Conservation (phyloP, 2,797 vertebrate species). For the Benthosema pterotum region DNA sequence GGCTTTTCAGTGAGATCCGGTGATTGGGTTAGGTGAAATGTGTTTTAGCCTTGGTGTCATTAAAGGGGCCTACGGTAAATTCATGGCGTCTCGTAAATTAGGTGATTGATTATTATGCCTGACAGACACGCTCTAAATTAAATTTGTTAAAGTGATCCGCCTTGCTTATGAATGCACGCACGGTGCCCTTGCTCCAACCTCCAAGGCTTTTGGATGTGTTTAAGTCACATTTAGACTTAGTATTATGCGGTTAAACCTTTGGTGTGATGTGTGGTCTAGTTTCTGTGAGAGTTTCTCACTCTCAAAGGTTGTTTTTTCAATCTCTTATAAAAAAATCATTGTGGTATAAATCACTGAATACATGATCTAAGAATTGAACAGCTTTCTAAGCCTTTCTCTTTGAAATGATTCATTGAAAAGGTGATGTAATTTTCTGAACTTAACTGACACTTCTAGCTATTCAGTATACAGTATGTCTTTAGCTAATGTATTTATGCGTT, state of each 20-base stretch:
- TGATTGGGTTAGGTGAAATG: slow-evolving; percentile 61
- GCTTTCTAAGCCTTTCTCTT: too few relatives aligned
- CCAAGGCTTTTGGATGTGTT: slow-evolving; percentile 13
- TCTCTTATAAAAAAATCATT: too few relatives aligned
- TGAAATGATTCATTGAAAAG: too few relatives aligned
- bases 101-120: slow-evolving; percentile 36
- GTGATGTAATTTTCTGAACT: too few relatives aligned
- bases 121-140: slow-evolving; percentile 52
- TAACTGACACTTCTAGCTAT: too few relatives aligned
- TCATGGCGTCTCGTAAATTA: slow-evolving; percentile 35
- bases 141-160: slow-evolving; percentile 54
- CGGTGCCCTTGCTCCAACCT: slow-evolving; percentile 8
- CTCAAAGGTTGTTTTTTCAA: too few relatives aligned
- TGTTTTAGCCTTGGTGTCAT: slow-evolving; percentile 54
- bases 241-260: too few relatives aligned
- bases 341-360: not conserved
- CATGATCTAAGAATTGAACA: not conserved
- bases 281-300: too few relatives aligned
- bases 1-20: slow-evolving; percentile 57
- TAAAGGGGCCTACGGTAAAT: slow-evolving; percentile 32
- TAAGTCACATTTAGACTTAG: slow-evolving; percentile 20
- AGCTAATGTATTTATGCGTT: too few relatives aligned
- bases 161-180: slow-evolving; percentile 45
- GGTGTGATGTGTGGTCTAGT: not conserved
- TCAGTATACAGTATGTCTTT: too few relatives aligned